Evolutionary conservation across 2,113 vertebrate species (phyloP).

Genomic region (Scalopus aquaticus): DNA sequence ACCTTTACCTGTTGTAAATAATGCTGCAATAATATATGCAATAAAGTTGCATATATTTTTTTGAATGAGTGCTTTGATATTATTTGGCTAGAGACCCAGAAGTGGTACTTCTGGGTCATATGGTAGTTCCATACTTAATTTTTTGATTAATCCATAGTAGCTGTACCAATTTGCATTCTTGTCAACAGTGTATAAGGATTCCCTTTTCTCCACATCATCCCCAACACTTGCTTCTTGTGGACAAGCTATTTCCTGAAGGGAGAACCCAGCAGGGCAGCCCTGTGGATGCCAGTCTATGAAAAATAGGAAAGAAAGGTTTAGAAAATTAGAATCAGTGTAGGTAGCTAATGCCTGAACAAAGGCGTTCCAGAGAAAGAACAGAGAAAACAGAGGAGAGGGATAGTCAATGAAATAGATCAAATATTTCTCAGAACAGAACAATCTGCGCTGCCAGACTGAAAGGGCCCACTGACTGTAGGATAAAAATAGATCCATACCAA

Average conservation of each 20-base stretch:
- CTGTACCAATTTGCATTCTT: too few relatives aligned
- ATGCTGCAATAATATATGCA: too few relatives aligned
- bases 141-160: too few relatives aligned
- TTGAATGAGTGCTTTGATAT: too few relatives aligned
- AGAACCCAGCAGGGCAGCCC: not conserved
- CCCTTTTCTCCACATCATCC: too few relatives aligned
- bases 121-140: too few relatives aligned
- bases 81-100: too few relatives aligned
- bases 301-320: not conserved
- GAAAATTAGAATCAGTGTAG: not conserved
- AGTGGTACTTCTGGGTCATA: too few relatives aligned
- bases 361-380: not conserved
- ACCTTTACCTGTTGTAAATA: too few relatives aligned
- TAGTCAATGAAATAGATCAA: not conserved
- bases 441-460: not conserved
- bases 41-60: too few relatives aligned
- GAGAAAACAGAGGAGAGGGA: not conserved
- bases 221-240: too few relatives aligned
- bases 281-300: not conserved
- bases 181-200: too few relatives aligned
- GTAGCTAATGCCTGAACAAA: not conserved
- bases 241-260: not conserved
- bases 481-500: not conserved
- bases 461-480: not conserved
- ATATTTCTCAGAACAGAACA: not conserved